Evolutionary conservation across 2,888 invertebrate species (phyloP), one percentile per base, ranked within the genome.

Genomic region (Alloplasta piceator): DNA sequence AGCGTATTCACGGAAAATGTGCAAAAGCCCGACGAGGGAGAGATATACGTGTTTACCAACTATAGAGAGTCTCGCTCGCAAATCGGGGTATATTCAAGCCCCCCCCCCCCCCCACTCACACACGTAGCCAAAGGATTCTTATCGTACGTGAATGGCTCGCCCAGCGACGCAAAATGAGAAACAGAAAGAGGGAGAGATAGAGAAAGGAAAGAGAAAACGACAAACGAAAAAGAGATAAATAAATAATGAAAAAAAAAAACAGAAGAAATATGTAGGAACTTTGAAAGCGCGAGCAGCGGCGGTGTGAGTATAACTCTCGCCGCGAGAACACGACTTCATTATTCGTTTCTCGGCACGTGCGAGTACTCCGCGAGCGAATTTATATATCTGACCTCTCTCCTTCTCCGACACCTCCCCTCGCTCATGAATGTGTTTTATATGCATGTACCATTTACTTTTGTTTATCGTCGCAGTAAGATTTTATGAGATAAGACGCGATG

Each of bases 301-400:
- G 48, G 55, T 61, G 67, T 58, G 61, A 67, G 56, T 67, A 73
- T 43, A 67, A 73, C 48, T 63, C 60, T 50, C 52, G 52, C 58
- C 61, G 64, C 63, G 64, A 43, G 82, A 81, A 82, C 86, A 85
- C 86, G 83, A 87, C 87, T 87, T 86, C 85, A 83, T 87, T 87
- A 87, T 87, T 86, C 87, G 83, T 86, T 86, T 87, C 85, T 86
- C 84, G 26, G 86, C 87, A 87, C 87, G 87, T 87, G 87, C 86
- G 86, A 84, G 82, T 85, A 85, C 86, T 86, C 26, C 85, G 82
- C 87, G 84, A 85, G 83, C 85, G 83, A 83, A 79, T 48, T 12
- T 48, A 52, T 52, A 74, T 70, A 74, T 70, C 55, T n/a, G 41
- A 14, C 55, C 56, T 60, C 52, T 52, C 78, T 80, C 70, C 71